Evolutionary conservation across 2,113 vertebrate genomes (phyloP).

Genomic region (Carassius gibelio): DNA sequence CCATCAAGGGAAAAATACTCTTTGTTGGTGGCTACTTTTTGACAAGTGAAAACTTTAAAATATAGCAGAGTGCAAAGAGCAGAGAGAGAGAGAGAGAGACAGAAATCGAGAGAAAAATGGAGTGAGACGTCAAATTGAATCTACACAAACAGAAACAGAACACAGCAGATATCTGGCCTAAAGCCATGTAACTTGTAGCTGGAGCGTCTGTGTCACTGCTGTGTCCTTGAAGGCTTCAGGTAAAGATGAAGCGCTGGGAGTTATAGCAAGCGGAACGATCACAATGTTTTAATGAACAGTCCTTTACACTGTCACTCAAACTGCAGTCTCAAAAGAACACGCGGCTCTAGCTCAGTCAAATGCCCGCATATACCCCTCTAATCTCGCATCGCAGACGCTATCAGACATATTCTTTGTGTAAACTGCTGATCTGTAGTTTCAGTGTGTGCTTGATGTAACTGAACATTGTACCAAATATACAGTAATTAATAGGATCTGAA

Average conservation of each 20-base stretch:
- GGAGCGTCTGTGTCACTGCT: slow-evolving; percentile 72
- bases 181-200: slow-evolving; percentile 77
- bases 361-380: slow-evolving; percentile 19
- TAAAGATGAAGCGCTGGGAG: slow-evolving; percentile 67
- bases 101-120: slow-evolving; percentile 51
- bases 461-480: neutral
- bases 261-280: slow-evolving; percentile 60
- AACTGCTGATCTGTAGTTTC: neutral
- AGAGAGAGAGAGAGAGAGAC: slow-evolving; percentile 31
- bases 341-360: neutral
- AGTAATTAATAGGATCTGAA: neutral
- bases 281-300: slow-evolving; percentile 60
- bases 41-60: slow-evolving; percentile 70
- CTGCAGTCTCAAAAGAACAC: slow-evolving; percentile 43
- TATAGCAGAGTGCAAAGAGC: slow-evolving; percentile 67
- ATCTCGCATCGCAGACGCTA: neutral
- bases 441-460: neutral
- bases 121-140: slow-evolving; percentile 81
- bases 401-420: neutral
- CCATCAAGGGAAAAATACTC: slow-evolving; percentile 53
- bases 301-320: slow-evolving; percentile 57
- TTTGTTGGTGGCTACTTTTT: slow-evolving; percentile 68
- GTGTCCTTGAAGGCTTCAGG: slow-evolving; percentile 83
- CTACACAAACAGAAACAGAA: slow-evolving; percentile 72
- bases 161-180: slow-evolving; percentile 78